These are phyloP conservation scores for Actias luna DNA, from an alignment of 2,888 invertebrate genomes.

Conservation along the genomic window DNA sequence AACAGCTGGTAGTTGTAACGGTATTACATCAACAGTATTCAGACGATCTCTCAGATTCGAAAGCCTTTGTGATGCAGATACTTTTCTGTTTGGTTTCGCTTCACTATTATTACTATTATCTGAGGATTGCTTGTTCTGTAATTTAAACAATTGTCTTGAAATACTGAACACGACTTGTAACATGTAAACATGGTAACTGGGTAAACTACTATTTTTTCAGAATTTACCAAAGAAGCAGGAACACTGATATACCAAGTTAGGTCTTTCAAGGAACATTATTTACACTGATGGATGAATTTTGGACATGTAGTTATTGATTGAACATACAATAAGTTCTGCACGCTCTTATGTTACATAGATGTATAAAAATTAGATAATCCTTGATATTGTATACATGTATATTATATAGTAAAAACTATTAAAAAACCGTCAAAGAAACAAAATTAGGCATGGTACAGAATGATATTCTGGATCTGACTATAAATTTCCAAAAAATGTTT, in stretches of 20 bases:
- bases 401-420: neutral
- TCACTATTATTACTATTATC: conserved; percentile 53
- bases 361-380: neutral
- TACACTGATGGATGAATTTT: too few relatives aligned
- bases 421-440: neutral
- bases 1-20: conserved; percentile 64
- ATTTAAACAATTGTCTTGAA: conserved; percentile 1
- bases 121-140: conserved; percentile 55
- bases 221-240: too few relatives aligned
- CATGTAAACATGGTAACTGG: neutral
- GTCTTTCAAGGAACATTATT: too few relatives aligned
- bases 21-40: conserved; percentile 70
- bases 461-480: too few relatives aligned
- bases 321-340: too few relatives aligned
- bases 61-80: conserved; percentile 72
- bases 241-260: too few relatives aligned
- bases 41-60: conserved; percentile 68
- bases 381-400: neutral
- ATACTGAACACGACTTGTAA: neutral
- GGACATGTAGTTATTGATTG: neutral
- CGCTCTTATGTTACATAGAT: neutral
- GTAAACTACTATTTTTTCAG: too few relatives aligned
- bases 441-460: too few relatives aligned
- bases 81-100: conserved; percentile 53
- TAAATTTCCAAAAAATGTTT: too few relatives aligned